Conservation (phyloP, 2,797 vertebrate species). For the Pempheris klunzingeri region DNA sequence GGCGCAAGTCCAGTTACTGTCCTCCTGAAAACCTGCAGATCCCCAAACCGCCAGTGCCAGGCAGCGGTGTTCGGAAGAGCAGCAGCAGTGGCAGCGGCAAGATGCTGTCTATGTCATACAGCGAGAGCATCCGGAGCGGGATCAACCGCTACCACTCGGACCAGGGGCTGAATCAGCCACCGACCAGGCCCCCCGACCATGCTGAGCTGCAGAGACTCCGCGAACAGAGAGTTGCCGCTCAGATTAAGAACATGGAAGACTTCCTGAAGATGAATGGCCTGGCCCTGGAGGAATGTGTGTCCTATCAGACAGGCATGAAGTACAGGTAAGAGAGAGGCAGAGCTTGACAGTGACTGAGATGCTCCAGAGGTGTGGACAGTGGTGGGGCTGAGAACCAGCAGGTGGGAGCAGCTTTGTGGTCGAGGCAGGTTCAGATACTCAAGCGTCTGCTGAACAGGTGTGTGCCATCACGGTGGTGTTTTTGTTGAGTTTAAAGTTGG, state of each 20-base stretch:
- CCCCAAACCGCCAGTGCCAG: conserved; percentile 77
- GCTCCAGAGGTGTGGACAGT: conserved; percentile 22
- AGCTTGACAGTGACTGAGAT: conserved; percentile 34
- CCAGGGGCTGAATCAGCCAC: conserved; percentile 92
- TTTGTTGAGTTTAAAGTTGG: background rate
- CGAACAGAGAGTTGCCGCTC: conserved; percentile 92
- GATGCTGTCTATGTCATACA: conserved; percentile 99
- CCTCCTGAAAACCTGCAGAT: conserved; percentile 87
- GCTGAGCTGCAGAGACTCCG: conserved; percentile 92
- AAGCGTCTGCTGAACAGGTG: conserved; percentile 20
- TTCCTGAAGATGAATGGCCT: conserved; percentile 97
- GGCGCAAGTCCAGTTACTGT: conserved; percentile 80
- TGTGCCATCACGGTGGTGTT: background rate
- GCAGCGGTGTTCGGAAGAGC: conserved; percentile 83
- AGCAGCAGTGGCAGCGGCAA: conserved; percentile 86
- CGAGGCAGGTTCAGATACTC: conserved; percentile 14
- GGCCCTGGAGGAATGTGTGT: conserved; percentile 93
- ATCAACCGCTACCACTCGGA: conserved; percentile 95
- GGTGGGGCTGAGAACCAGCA: conserved; percentile 43
- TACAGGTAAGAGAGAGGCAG: conserved; percentile 93
- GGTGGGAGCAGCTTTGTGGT: conserved; percentile 35
- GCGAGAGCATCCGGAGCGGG: conserved; percentile 95
- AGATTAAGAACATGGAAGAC: conserved; percentile 96
- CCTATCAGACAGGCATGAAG: conserved; percentile 94
- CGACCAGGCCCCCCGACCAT: conserved; percentile 84